Conservation (phyloP, 2,888 invertebrate genomes). For the Volucella zonaria region DNA sequence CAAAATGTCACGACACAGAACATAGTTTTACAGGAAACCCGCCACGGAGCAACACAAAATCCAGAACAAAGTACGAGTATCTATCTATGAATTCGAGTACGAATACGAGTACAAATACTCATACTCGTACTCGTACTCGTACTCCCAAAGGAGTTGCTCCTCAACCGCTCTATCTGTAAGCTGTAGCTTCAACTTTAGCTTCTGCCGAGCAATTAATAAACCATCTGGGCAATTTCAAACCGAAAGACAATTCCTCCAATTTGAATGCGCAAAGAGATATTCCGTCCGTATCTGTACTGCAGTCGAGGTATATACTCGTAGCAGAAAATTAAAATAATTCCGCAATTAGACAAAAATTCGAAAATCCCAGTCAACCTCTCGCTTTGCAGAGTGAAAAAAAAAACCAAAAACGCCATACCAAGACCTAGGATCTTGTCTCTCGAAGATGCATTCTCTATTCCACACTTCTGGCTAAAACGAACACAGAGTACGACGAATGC, state of each 20-base stretch:
- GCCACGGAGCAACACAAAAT: conserved; percentile 32
- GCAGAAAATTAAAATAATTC: conserved; percentile 68
- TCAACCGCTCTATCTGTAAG: not conserved
- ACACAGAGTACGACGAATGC: no score
- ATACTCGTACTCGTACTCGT: not conserved
- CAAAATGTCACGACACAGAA: conserved; percentile 65
- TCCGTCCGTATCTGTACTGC: not conserved
- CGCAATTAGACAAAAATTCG: conserved; percentile 70
- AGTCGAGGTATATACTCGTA: conserved; percentile 32
- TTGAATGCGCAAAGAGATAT: conserved; percentile 60
- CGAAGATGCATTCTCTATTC: conserved; percentile 27
- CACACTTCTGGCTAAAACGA: not conserved
- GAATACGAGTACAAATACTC: no score
- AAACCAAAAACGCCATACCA: no score
- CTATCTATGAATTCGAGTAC: conserved; percentile 10
- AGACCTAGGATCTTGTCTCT: conserved; percentile 8
- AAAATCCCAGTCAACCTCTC: conserved; percentile 1
- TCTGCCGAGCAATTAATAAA: conserved; percentile 61
- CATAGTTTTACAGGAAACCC: conserved; percentile 14
- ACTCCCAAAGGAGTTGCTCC: not conserved
- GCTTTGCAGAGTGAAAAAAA: no score
- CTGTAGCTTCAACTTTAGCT: not conserved
- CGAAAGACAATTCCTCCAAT: conserved; percentile 59
- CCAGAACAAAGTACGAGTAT: conserved; percentile 56
- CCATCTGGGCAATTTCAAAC: conserved; percentile 59